Conservation (phyloP, 2,888 invertebrate genomes). For the Arge pagana region DNA sequence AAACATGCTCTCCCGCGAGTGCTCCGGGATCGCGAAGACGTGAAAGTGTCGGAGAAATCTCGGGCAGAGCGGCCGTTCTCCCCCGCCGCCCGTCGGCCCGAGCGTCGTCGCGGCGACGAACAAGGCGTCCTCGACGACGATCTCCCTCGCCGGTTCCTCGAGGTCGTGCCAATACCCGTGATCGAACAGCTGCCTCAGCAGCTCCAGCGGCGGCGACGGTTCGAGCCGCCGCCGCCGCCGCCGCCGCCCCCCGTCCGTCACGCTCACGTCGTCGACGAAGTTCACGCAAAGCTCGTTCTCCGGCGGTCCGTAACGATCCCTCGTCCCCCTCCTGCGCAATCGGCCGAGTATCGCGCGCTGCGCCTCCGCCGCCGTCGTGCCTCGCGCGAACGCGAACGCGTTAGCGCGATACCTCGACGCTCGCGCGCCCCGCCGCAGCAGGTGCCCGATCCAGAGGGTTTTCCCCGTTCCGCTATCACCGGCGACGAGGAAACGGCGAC, state of each 20-base stretch:
- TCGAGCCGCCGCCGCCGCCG: no score
- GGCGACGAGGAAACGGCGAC: conserved; percentile 62
- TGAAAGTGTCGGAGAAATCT: conserved; percentile 69
- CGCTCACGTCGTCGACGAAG: conserved; percentile 70
- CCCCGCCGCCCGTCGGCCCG: conserved; percentile 58
- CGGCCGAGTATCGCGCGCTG: conserved; percentile 61
- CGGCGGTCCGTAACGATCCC: conserved; percentile 64
- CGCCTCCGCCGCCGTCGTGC: conserved; percentile 61
- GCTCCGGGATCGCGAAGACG: conserved; percentile 63
- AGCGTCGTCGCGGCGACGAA: conserved; percentile 65
- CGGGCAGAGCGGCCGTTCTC: conserved; percentile 57
- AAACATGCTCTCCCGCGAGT: conserved; percentile 64
- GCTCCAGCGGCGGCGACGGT: conserved; percentile 66
- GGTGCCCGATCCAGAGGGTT: conserved; percentile 62
- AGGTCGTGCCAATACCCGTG: conserved; percentile 67
- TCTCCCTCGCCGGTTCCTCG: conserved; percentile 61
- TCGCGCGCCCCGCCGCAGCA: conserved; percentile 58
- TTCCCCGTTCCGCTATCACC: conserved; percentile 71
- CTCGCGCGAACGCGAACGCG: conserved; percentile 63
- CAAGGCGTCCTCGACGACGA: conserved; percentile 62
- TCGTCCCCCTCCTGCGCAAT: conserved; percentile 60
- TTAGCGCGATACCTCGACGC: conserved; percentile 61
- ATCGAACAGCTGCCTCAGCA: conserved; percentile 68
- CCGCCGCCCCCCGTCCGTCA: conserved; percentile 61
- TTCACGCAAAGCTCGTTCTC: conserved; percentile 64